These are phyloP conservation scores for Diaprepes abbreviatus DNA, from an alignment of 2,888 invertebrate species.

Conservation along the genomic window DNA sequence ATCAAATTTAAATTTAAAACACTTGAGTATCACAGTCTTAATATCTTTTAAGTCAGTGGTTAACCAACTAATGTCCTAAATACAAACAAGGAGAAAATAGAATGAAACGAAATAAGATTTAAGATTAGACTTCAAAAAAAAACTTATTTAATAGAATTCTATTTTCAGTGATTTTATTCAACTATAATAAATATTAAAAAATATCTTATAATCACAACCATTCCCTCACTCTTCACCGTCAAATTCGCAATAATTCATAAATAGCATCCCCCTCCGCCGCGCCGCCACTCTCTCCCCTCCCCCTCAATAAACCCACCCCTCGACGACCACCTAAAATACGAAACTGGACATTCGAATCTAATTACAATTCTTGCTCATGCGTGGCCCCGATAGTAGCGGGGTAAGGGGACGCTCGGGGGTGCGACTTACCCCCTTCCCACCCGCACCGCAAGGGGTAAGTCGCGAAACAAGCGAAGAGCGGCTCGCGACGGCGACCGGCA, in stretches of 20 bases:
- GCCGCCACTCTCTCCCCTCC: conserved; percentile 50
- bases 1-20: too few species aligned
- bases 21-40: too few species aligned
- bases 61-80: too few species aligned
- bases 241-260: conserved; percentile 47
- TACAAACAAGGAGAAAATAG: too few species aligned
- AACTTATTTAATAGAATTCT: too few species aligned
- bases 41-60: too few species aligned
- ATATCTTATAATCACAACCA: not conserved
- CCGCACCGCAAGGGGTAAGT: conserved; percentile 51
- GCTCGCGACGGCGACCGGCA: conserved; percentile 44
- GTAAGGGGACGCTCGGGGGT: conserved; percentile 32
- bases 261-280: conserved; percentile 31
- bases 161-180: too few species aligned
- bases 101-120: too few species aligned
- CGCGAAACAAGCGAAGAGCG: conserved; percentile 50
- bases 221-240: conserved; percentile 18
- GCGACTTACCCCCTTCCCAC: conserved; percentile 54
- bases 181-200: too few species aligned
- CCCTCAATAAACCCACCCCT: conserved; percentile 38
- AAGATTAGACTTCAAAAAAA: too few species aligned
- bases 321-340: conserved; percentile 60
- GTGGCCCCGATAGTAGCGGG: conserved; percentile 57
- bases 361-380: conserved; percentile 71
- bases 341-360: conserved; percentile 71